These are phyloP conservation scores for Corythaeola cristata DNA, from an alignment of 2,113 vertebrate species.

Conservation along the genomic window DNA sequence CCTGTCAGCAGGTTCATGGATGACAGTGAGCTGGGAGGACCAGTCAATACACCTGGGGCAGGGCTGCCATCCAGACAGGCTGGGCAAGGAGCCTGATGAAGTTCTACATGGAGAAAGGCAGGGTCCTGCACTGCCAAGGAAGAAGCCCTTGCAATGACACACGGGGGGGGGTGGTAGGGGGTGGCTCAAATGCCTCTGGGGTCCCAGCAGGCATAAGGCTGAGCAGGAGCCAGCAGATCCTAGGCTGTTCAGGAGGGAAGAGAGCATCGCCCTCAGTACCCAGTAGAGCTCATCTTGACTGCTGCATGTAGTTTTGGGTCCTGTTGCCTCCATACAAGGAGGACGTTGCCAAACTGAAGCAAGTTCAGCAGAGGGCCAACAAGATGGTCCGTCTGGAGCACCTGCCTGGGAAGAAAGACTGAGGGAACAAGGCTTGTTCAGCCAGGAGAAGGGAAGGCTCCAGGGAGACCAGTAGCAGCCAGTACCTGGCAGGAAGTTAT, in stretches of 20 bases:
- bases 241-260: neutral
- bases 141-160: neutral
- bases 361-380: neutral
- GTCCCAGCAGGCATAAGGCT: neutral
- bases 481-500: too few relatives aligned
- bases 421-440: neutral
- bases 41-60: neutral
- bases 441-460: neutral
- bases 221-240: fast-evolving
- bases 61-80: neutral
- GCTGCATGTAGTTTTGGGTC: neutral
- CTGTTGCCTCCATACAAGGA: too few relatives aligned
- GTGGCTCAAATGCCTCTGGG: neutral
- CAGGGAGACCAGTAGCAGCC: neutral
- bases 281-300: neutral
- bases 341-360: fast-evolving
- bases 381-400: neutral
- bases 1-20: neutral
- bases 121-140: neutral
- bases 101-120: neutral
- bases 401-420: fast-evolving
- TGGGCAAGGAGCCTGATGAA: neutral
- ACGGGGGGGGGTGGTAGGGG: neutral
- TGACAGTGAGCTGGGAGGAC: neutral
- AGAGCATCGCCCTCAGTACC: neutral